Evolutionary conservation across 2,888 invertebrate species (phyloP), one percentile per base, ranked within the genome.

Genomic region (Melinaea menophilus): DNA sequence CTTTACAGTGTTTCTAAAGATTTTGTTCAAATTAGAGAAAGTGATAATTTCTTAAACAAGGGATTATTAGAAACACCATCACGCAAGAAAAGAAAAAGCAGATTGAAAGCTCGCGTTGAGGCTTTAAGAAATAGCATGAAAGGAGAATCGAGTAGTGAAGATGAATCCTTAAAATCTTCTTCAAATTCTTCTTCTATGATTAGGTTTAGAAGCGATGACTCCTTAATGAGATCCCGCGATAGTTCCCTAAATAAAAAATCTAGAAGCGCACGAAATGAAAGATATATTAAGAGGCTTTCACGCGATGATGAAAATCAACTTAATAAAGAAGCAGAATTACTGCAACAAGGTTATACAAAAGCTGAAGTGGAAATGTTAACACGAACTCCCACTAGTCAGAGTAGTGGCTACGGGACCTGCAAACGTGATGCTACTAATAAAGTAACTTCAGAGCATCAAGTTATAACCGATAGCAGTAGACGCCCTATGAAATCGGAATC

Each of bases 221-320:
- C 93, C 66, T 84, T 94, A 62, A 92, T 92, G 75, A 91, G 92
- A 63, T 91, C 92, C 48, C 92, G 92, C 37, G 92, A 91, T 64
- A 91, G 91, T 63, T 92, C 93, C 0, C 82, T 92, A 51, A 94
- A 92, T 76, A 93, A 94, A 71, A 92, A 92, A 74, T 93, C 95
- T 37, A 90, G 96, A 62, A 92, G 94, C 34, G 95, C 96, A 0
- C 92, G 96, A 73, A 96, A 95, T 60, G 96, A 96, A 79, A 92
- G 96, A 61, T 95, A 96, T 76, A 93, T 95, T 62, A 95, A 95
- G 76, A 92, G 96, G 61, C 82, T 95, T 70, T 95, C 94, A 12
- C 91, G 93, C 64, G 95, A 95, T 71, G 94, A 95, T 47, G 94
- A 94, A 75, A 85, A 88, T 66, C 88, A 90, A 70, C 76, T 91